Evolutionary conservation across 2,797 vertebrate species (phyloP), one percentile per base, ranked within the genome.

Genomic region (Intellagama lesueurii): DNA sequence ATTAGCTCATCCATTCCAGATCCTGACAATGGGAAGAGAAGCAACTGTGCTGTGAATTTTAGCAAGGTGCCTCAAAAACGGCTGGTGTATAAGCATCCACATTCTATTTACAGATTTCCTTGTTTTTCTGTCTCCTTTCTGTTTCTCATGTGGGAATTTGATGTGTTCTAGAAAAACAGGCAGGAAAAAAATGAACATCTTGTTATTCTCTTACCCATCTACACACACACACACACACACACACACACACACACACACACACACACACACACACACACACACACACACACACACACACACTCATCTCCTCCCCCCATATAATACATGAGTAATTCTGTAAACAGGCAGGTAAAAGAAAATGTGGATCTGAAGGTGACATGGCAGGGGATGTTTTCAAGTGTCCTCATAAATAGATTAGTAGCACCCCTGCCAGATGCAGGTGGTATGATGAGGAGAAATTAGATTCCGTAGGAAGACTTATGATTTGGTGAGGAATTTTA

Each of bases 401-500:
- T 66, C 87, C 2, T 85, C 92, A 30, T 83, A 73, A 85, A 93
- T 89, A 81, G 87, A 0, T 88, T 89, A 19, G 85, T 87, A 82
- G 94, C 83, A 89, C 17, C 47, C 30, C 91, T 93, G 52, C 81
- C 32, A 90, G 64, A 83, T 68, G 69, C 89, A 87, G 91, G 17
- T 86, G 72, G n/a, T 91, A 1, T 89, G 44, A 87, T 83, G 90
- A 86, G 35, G 95, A 81, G 76, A 94, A 94, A 92, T 92, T 90
- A 95, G 91, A 92, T 91, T 94, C 91, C 64, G 40, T 6, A 70
- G 85, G 91, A 91, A 94, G 95, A 90, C 88, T 94, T 94, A 91
- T 79, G 89, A 86, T 92, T 90, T 68, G 75, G 40, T 0, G 1
- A 7, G 81, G 86, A 56, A 85, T 93, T 94, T 94, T 85, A 95